Conservation (phyloP, 2,113 vertebrate species). For the Python bivittatus region DNA sequence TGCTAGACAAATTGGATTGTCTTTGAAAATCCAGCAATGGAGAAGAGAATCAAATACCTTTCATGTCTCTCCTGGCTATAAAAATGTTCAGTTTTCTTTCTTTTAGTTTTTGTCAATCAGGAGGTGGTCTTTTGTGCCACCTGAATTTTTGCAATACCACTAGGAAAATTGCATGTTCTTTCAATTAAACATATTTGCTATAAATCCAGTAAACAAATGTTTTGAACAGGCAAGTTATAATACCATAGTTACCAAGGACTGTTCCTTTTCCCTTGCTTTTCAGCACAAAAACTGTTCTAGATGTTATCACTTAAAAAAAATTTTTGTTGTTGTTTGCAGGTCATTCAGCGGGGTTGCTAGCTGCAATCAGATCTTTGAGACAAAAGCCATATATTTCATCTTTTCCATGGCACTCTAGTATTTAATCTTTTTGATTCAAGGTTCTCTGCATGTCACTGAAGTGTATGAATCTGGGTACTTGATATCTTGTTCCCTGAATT, state of each 20-base stretch:
- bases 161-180: not conserved
- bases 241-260: not conserved
- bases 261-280: not conserved
- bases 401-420: not conserved
- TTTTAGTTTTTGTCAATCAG: not conserved
- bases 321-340: not conserved
- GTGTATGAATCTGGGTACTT: not conserved
- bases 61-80: not conserved
- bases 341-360: not conserved
- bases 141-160: not conserved
- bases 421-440: not conserved
- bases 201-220: not conserved
- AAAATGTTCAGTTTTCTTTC: not conserved
- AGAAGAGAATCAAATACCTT: not conserved
- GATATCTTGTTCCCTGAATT: not conserved
- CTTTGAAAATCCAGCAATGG: not conserved
- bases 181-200: not conserved
- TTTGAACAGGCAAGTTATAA: not conserved
- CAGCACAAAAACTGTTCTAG: not conserved
- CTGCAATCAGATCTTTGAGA: not conserved
- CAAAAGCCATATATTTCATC: not conserved
- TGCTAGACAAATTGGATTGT: no score
- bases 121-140: not conserved
- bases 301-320: not conserved
- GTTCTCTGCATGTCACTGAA: not conserved